Evolutionary conservation across 2,797 vertebrate genomes (phyloP).

Genomic region (Dipus sagitta): DNA sequence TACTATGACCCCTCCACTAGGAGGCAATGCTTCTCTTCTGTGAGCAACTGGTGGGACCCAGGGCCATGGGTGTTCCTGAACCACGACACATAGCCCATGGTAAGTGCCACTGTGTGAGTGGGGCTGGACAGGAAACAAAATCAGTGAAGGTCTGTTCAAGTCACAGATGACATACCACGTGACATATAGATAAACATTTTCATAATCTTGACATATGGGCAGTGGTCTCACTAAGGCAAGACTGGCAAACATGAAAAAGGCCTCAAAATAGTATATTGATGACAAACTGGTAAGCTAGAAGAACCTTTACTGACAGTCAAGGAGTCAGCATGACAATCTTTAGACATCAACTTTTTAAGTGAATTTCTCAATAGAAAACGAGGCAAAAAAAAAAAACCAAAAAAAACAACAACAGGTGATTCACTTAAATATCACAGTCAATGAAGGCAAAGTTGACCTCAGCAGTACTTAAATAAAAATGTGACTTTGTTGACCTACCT

Average conservation of each 20-base stretch:
- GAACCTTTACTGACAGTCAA: neutral
- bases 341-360: neutral
- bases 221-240: neutral
- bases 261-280: neutral
- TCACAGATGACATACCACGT: neutral
- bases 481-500: neutral
- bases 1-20: constrained; percentile 62
- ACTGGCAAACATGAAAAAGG: neutral
- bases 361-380: neutral
- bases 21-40: constrained; percentile 62
- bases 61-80: neutral
- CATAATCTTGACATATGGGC: neutral
- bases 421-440: constrained; percentile 2
- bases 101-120: neutral
- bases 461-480: constrained; percentile 44
- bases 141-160: neutral
- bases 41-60: neutral
- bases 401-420: neutral
- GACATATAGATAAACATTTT: neutral
- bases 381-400: neutral
- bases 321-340: neutral
- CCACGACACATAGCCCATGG: neutral
- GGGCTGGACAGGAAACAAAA: neutral
- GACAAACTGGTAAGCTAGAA: constrained; percentile 12
- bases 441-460: neutral